Percentiles rank a stretch among this genome's conserved stretches.
Evolutionary conservation across 2,888 invertebrate species (phyloP).

Genomic region (Rhagophthalmus giganteus): DNA sequence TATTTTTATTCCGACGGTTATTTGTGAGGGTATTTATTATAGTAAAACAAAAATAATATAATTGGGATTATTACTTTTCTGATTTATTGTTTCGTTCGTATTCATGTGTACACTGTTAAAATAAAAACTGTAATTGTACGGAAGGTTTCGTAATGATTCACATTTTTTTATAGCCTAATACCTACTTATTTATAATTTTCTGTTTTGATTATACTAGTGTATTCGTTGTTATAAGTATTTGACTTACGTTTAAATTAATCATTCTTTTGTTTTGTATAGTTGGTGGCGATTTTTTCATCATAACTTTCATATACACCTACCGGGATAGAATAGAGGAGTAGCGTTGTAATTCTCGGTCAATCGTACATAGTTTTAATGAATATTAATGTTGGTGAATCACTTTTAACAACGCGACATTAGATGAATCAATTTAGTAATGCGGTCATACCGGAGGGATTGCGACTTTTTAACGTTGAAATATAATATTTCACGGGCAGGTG

Average conservation of each 20-base stretch:
- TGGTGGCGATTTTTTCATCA: no score
- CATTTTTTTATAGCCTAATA: conserved; percentile 4
- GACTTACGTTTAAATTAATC: no score
- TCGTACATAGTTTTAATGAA: conserved; percentile 3
- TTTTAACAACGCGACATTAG: background rate
- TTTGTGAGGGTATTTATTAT: conserved; percentile 42
- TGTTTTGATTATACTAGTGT: background rate
- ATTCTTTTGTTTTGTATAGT: no score
- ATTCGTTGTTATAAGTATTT: no score
- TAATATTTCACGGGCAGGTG: no score
- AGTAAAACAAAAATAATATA: conserved; percentile 42
- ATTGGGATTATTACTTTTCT: conserved; percentile 45
- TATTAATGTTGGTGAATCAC: background rate
- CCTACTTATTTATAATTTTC: background rate
- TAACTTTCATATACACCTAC: no score
- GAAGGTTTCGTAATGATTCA: conserved; percentile 3
- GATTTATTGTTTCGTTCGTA: conserved; percentile 43
- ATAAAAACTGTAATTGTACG: conserved; percentile 19
- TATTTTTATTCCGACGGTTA: conserved; percentile 37
- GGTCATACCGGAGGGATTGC: no score
- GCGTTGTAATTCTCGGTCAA: conserved; percentile 1
- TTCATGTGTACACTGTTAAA: conserved; percentile 35
- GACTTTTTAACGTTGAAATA: no score
- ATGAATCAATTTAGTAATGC: background rate
- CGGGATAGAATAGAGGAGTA: no score